Evolutionary conservation across 2,797 vertebrate genomes (phyloP), one percentile per base, ranked within the genome.

Genomic region (Taenioides sp.): DNA sequence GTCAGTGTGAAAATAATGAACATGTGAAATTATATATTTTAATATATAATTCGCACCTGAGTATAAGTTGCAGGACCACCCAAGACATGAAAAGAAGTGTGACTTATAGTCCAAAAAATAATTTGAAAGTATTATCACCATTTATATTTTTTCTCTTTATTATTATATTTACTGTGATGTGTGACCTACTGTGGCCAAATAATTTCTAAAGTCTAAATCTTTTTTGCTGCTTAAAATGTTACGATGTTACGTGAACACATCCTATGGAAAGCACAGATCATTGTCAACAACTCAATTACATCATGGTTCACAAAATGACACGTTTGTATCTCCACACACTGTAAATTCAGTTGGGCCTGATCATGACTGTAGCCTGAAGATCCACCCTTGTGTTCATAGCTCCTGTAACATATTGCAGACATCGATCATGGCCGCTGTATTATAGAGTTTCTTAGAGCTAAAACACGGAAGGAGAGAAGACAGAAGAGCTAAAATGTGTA

Each of bases 321-420:
- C 62, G 28, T 22, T 12, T 65, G 69, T 22, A 37, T 37, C 18
- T 20, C 28, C 16, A 16, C 37, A 17, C 71, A 59, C 43, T 74
- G 10, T 27, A 64, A 72, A 72, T 34, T 43, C 72, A 70, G 72
- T 9, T 50, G 50, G 72, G 34, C 18, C 71, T 70, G 73, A 83
- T 64, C 72, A 82, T 62, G 52, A 73, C 52, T 66, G 22, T 57
- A 62, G 43, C 37, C 60, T 22, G 74, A 6, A 64, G 40, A 65
- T 34, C 77, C 69, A 14, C 74, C 28, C 47, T 7, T n/a, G 61
- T 23, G 49, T 63, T 52, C 65, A 23, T 16, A 64, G 3, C 25
- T 5, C 5, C 9, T 5, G 14, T 52, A 20, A 52, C 25, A 49
- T 22, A 10, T 28, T 52, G 65, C 71, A 71, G 25, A 50, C 6